phyloP scores from a whole-genome alignment of 2,113 vertebrate genomes.

The Buteo buteo region DNA sequence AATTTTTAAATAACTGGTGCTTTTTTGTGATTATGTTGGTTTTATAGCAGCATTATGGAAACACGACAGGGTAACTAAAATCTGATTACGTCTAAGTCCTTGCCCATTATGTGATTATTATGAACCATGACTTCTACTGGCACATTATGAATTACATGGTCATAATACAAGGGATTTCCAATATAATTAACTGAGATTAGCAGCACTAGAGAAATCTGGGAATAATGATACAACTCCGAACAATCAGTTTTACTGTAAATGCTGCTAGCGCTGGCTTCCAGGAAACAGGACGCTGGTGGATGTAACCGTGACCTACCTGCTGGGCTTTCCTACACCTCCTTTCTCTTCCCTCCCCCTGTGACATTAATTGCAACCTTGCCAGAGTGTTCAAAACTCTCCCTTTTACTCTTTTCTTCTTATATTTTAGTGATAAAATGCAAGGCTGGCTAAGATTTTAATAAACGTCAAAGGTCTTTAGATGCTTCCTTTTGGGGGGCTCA shows the following conservation, averaged over 20 bases:
- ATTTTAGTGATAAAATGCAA: background rate
- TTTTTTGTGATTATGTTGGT: constrained; percentile 56
- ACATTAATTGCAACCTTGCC: constrained; percentile 14
- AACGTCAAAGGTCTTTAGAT: background rate
- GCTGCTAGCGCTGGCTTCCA: constrained; percentile 48
- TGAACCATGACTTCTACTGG: constrained; percentile 63
- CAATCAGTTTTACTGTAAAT: constrained; percentile 66
- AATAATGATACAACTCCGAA: constrained; percentile 55
- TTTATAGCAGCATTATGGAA: constrained; percentile 63
- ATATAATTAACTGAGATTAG: constrained; percentile 69
- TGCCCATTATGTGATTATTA: constrained; percentile 69
- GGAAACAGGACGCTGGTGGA: constrained; percentile 33
- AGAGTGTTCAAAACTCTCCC: background rate
- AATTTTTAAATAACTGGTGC: constrained; percentile 60
- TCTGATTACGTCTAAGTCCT: constrained; percentile 68
- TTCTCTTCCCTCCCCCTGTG: background rate
- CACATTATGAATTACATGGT: constrained; percentile 65
- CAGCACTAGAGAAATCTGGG: constrained; percentile 64
- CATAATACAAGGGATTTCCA: constrained; percentile 68
- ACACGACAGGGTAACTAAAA: constrained; percentile 65
- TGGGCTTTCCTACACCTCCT: background rate
- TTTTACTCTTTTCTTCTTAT: background rate
- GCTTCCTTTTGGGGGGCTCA: background rate
- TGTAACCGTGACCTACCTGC: background rate
- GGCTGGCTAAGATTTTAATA: background rate